These are phyloP conservation scores for Neopipo cinnamomea DNA, from an alignment of 2,113 vertebrate genomes.

Conservation along the genomic window DNA sequence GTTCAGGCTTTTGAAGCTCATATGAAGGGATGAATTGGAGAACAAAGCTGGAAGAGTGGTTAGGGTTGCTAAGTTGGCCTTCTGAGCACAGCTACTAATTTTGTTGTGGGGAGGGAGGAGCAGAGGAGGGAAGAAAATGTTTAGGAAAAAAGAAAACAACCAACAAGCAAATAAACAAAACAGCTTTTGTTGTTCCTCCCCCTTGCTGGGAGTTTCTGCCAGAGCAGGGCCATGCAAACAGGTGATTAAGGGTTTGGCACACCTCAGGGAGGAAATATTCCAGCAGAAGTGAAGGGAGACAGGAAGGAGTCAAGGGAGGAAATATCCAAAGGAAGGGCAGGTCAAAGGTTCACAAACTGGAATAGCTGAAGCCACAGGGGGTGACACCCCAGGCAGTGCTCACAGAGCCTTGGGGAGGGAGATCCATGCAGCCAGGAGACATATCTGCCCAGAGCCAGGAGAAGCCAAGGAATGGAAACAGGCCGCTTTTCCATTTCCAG, in stretches of 20 bases:
- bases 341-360: slow-evolving; percentile 40
- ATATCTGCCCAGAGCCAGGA: background rate
- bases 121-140: slow-evolving; percentile 18
- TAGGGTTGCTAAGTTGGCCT: background rate
- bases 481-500: background rate
- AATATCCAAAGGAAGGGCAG: slow-evolving; percentile 21
- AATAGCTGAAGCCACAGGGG: background rate
- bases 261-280: slow-evolving; percentile 33
- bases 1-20: slow-evolving; percentile 3
- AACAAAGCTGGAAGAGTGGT: background rate
- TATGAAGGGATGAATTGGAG: background rate
- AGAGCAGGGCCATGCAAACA: background rate
- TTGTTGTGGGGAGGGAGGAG: slow-evolving; percentile 4
- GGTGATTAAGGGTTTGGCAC: slow-evolving; percentile 43
- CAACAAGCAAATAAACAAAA: slow-evolving; percentile 18
- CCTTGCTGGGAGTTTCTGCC: slow-evolving; percentile 22
- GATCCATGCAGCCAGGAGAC: background rate
- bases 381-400: background rate
- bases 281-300: background rate
- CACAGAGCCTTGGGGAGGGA: background rate
- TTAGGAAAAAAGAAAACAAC: background rate
- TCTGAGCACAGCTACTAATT: slow-evolving; percentile 40
- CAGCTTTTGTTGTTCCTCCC: slow-evolving; percentile 41
- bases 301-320: background rate
- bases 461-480: background rate